These are phyloP conservation scores for Dipodomys merriami DNA, from an alignment of 2,113 vertebrate genomes.

Conservation along the genomic window DNA sequence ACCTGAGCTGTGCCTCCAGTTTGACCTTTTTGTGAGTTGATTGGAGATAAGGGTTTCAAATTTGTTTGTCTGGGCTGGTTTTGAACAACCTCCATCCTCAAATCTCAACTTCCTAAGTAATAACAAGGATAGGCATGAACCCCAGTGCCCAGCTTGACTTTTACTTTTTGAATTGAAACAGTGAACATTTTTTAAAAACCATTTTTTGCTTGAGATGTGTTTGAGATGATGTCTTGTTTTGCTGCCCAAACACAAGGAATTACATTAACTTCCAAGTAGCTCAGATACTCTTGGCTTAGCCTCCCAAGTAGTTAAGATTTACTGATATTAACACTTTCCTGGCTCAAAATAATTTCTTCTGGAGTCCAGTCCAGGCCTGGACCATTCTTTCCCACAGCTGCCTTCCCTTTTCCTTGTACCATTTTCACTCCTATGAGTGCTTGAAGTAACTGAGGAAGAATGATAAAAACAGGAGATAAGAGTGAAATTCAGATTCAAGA, in stretches of 20 bases:
- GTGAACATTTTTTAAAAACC: constrained; percentile 3
- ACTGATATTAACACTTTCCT: neutral
- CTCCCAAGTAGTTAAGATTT: neutral
- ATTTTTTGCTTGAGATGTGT: neutral
- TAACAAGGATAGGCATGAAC: too few species aligned
- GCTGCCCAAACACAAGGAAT: neutral
- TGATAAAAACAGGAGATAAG: neutral
- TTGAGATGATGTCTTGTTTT: neutral
- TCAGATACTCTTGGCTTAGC: neutral
- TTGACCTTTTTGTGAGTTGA: too few species aligned
- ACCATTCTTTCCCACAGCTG: neutral
- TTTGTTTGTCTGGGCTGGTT: too few species aligned
- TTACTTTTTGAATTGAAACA: constrained; percentile 49
- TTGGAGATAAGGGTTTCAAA: too few species aligned
- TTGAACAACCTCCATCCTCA: too few species aligned
- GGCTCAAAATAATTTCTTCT: constrained; percentile 3
- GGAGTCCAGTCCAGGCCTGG: neutral
- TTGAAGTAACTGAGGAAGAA: constrained; percentile 28
- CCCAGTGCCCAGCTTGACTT: neutral
- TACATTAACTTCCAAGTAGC: too few species aligned
- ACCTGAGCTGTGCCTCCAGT: too few species aligned
- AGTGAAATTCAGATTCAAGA: neutral
- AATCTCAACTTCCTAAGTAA: too few species aligned
- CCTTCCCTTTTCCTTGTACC: neutral
- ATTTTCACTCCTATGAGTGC: neutral